Evolutionary conservation across 2,797 vertebrate species (phyloP), one percentile per base, ranked within the genome.

Genomic region (Petrocephalus sullivani): DNA sequence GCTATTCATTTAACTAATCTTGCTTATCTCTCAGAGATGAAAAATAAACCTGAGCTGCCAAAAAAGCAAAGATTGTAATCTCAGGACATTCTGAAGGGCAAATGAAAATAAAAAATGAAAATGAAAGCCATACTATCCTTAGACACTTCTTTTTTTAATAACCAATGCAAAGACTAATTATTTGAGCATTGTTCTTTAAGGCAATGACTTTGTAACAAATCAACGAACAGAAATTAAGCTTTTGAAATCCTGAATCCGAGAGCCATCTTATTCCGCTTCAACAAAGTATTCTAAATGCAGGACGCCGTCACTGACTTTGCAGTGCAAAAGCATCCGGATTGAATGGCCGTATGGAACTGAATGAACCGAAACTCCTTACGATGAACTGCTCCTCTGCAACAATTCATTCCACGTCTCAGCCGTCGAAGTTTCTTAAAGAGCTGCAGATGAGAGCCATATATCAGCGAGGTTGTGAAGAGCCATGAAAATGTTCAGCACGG

Each of bases 1-100:
- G 64, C 88, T 83, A 64, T 88, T 88, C 82, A 89, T 81, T 87
- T 16, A 28, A 28, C 28, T 28, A 28, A 64, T 89, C 86, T 58
- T 86, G 51, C 87, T 87, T 71, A 46, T 89, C 56, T 88, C 88
- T 85, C 75, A 90, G 89, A 89, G 90, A 89, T 90, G 89, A 87
- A 89, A 89, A 89, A 90, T 89, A 89, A 89, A 90, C 61, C 64
- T 21, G 53, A 10, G 23, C 67, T 57, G 54, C 14, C n/a, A 19
- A 19, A 82, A 87, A 75, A 51, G 37, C 5, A 53, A 75, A 81
- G 84, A 81, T 49, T 21, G 16, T 21, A 81, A 87, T 81, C 51
- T 51, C 37, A 81, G 41, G 67, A 89, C 51, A 81, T 64, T 8
- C 28, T 49, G 84, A 58, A 84, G 60, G 12, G 46, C 12, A 49